phyloP scores from a whole-genome alignment of 2,797 vertebrate genomes.

The Macrochelys suwanniensis region DNA sequence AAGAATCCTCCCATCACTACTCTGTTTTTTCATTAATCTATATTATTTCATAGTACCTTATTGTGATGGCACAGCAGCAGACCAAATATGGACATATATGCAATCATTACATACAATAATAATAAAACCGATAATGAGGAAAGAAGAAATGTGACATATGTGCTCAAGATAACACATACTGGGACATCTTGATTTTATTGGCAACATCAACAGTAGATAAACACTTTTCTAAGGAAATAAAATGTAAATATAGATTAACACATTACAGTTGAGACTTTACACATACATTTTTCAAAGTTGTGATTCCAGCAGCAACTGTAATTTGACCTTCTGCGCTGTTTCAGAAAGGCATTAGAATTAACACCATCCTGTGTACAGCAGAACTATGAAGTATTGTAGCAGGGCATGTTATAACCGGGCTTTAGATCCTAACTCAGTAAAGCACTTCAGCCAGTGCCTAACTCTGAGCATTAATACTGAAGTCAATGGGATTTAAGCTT shows the following conservation, averaged over 20 bases:
- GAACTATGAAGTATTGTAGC: conserved; percentile 35
- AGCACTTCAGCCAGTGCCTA: neutral
- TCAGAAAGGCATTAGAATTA: conserved; percentile 70
- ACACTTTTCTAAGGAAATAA: conserved; percentile 53
- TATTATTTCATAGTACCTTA: neutral
- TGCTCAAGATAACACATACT: neutral
- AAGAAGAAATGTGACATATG: neutral
- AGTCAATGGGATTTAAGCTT: neutral
- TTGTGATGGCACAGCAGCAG: neutral
- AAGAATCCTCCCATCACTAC: neutral
- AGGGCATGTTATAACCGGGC: neutral
- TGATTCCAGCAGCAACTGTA: conserved; percentile 66
- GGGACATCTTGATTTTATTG: conserved; percentile 7
- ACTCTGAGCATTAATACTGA: conserved; percentile 2
- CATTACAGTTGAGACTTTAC: conserved; percentile 53
- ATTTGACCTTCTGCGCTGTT: conserved; percentile 54
- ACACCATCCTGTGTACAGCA: conserved; percentile 35
- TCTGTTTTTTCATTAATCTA: neutral
- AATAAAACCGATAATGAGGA: neutral
- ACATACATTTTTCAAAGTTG: conserved; percentile 52
- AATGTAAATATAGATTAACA: conserved; percentile 63
- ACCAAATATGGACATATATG: neutral
- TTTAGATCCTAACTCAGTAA: conserved; percentile 6
- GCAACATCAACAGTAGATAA: conserved; percentile 25
- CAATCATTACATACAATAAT: neutral